Percentiles rank a stretch among this genome's conserved stretches.
phyloP scores from a whole-genome alignment of 2,888 invertebrate species.

The Drosophila pseudotalamancana region DNA sequence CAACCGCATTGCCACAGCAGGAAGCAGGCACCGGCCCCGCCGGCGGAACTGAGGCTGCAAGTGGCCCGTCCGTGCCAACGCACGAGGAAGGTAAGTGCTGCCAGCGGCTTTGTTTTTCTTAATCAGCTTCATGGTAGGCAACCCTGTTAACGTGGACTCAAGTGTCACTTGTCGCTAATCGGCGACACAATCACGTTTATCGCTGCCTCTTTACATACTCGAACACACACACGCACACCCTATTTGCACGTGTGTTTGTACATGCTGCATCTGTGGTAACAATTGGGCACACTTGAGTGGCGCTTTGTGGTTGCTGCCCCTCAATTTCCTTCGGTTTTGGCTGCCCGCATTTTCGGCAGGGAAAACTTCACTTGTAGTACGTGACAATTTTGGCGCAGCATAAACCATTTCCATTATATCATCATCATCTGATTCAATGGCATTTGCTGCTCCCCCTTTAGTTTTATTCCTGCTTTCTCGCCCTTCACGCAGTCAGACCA shows the following conservation, averaged over 20 bases:
- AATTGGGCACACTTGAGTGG: slow-evolving; percentile 45
- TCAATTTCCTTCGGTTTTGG: slow-evolving; percentile 20
- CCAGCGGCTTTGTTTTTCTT: slow-evolving; percentile 10
- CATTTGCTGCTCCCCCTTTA: slow-evolving; percentile 21
- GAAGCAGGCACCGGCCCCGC: slow-evolving; percentile 45
- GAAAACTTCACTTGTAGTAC: slow-evolving; percentile 51
- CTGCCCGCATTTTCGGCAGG: slow-evolving; percentile 39
- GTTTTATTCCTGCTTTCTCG: neutral
- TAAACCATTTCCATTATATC: slow-evolving; percentile 36
- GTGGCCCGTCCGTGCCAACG: slow-evolving; percentile 27
- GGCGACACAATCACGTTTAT: slow-evolving; percentile 72
- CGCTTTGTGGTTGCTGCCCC: slow-evolving; percentile 48
- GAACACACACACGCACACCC: no score
- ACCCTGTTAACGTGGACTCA: slow-evolving; percentile 20
- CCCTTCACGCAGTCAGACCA: slow-evolving; percentile 63
- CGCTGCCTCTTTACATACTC: slow-evolving; percentile 53
- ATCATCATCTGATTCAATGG: slow-evolving; percentile 24
- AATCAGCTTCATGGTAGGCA: slow-evolving; percentile 33
- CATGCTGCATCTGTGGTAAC: slow-evolving; percentile 13
- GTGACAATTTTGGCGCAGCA: slow-evolving; percentile 73
- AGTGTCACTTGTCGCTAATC: slow-evolving; percentile 79
- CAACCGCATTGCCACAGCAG: slow-evolving; percentile 61
- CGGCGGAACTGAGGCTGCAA: slow-evolving; percentile 45
- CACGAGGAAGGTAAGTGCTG: slow-evolving; percentile 68
- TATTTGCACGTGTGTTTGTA: neutral